These are phyloP conservation scores for Fissipunctia ypsillon DNA, from an alignment of 2,888 invertebrate species.

Conservation along the genomic window DNA sequence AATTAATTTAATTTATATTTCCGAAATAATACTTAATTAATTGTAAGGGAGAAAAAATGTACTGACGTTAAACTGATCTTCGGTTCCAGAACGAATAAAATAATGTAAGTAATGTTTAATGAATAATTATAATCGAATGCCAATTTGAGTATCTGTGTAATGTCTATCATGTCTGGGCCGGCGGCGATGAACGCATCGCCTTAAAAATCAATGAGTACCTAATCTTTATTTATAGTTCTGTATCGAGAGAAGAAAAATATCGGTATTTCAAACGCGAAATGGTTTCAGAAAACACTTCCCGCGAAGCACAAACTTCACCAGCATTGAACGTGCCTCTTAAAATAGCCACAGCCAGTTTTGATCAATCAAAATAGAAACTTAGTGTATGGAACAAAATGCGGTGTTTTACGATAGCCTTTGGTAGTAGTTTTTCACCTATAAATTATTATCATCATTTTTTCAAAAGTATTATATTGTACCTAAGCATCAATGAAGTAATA, in stretches of 20 bases:
- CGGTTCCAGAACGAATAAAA: background rate
- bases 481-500: too few relatives aligned
- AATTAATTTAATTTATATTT: background rate
- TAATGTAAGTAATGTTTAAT: background rate
- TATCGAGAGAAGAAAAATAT: constrained; percentile 43
- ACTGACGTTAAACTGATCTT: background rate
- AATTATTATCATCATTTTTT: background rate
- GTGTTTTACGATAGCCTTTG: constrained; percentile 11
- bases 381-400: constrained; percentile 45
- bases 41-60: background rate
- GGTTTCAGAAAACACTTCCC: constrained; percentile 35
- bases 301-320: constrained; percentile 28
- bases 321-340: constrained; percentile 47
- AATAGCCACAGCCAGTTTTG: constrained; percentile 58
- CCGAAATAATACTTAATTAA: background rate
- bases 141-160: background rate
- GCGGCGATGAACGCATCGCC: constrained; percentile 35
- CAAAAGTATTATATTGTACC: background rate
- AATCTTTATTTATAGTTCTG: constrained; percentile 43
- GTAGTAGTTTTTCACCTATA: background rate
- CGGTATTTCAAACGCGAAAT: constrained; percentile 24
- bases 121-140: background rate
- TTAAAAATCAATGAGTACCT: constrained; percentile 30
- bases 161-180: constrained; percentile 2
- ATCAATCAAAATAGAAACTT: constrained; percentile 62